Percentiles rank a stretch among this genome's conserved stretches.
Conservation (phyloP, 2,888 invertebrate species). For the Pterostichus madidus region DNA sequence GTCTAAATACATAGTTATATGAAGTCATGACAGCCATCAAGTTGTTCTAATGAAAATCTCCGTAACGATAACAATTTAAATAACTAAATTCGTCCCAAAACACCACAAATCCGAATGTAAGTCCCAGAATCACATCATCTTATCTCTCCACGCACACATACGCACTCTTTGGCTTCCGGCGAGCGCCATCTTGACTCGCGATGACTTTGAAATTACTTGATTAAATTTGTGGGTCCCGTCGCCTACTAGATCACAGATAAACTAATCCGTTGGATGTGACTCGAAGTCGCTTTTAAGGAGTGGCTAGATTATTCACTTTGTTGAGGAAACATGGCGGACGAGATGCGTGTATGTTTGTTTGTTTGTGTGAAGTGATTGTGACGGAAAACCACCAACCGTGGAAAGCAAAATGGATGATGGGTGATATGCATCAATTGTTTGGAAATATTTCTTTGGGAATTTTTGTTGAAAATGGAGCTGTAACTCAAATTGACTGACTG, state of each 20-base stretch:
- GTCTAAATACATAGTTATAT: neutral
- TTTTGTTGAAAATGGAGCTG: too few relatives aligned
- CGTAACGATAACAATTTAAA: constrained; percentile 27
- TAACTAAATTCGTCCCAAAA: constrained; percentile 25
- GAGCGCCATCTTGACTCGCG: constrained; percentile 51
- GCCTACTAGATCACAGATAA: constrained; percentile 54
- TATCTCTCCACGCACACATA: constrained; percentile 48
- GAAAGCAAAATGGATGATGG: constrained; percentile 5
- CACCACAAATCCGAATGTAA: constrained; percentile 35
- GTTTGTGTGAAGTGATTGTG: neutral
- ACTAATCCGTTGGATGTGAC: constrained; percentile 52
- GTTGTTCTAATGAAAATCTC: too few relatives aligned
- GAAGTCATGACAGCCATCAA: neutral
- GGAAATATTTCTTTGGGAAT: too few relatives aligned
- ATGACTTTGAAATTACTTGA: constrained; percentile 63
- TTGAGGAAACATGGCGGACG: constrained; percentile 5
- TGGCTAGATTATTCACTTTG: constrained; percentile 37
- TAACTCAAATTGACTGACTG: too few relatives aligned
- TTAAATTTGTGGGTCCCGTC: constrained; percentile 53
- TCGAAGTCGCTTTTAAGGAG: constrained; percentile 39
- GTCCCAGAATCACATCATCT: constrained; percentile 25
- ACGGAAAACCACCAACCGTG: constrained; percentile 5
- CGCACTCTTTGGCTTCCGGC: constrained; percentile 33
- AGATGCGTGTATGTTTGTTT: neutral
- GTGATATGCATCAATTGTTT: constrained; percentile 31